These are phyloP conservation scores for Machimus rusticus DNA, from an alignment of 2,888 invertebrate genomes.

Conservation along the genomic window DNA sequence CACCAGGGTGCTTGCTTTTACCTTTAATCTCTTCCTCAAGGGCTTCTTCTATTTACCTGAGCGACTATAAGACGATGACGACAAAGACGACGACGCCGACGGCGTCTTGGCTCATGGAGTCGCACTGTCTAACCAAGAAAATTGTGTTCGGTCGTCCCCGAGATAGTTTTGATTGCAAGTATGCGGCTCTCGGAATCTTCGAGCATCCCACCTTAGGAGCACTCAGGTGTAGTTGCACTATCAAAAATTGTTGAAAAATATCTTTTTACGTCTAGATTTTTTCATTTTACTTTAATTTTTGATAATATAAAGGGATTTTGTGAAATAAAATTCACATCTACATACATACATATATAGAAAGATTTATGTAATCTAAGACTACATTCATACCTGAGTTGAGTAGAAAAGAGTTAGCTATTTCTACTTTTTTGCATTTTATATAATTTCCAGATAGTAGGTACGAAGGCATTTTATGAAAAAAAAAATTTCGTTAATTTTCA, in stretches of 20 bases:
- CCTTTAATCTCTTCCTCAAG: not conserved
- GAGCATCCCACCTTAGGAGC: too few relatives aligned
- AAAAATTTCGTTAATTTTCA: too few relatives aligned
- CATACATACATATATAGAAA: too few relatives aligned
- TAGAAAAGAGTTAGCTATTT: too few relatives aligned
- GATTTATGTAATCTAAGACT: not conserved
- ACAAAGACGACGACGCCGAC: not conserved
- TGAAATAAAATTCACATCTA: not conserved
- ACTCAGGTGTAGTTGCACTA: too few relatives aligned
- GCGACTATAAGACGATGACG: not conserved
- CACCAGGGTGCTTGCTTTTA: not conserved
- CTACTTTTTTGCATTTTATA: too few relatives aligned
- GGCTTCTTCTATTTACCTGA: not conserved
- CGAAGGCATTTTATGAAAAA: too few relatives aligned
- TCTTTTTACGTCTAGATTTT: not conserved
- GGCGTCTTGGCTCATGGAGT: not conserved
- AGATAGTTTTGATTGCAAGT: too few relatives aligned
- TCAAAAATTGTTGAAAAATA: too few relatives aligned
- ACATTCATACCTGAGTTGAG: not conserved
- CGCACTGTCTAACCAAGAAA: not conserved
- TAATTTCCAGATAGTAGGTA: too few relatives aligned
- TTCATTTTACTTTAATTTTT: not conserved
- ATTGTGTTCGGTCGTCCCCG: too few relatives aligned
- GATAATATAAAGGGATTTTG: not conserved
- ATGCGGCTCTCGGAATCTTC: too few relatives aligned